A percentile compares a stretch with the other conserved stretches of the same genome.
Evolutionary conservation across 2,888 invertebrate species (phyloP).

Genomic region (Phengaris arion): DNA sequence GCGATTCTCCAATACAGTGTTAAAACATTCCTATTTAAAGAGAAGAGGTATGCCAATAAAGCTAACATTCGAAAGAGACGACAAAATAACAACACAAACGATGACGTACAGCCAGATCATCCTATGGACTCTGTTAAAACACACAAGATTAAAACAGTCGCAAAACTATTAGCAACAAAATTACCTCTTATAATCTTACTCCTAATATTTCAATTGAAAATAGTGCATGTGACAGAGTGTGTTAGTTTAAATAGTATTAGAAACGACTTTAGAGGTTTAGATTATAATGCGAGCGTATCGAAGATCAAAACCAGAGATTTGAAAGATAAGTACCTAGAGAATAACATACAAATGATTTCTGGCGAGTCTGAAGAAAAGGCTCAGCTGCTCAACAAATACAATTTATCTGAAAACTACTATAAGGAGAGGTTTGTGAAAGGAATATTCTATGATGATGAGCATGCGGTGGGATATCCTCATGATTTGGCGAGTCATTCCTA

Average conservation of each 20-base stretch:
- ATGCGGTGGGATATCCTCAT: slow-evolving; percentile 64
- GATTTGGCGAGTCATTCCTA: slow-evolving; percentile 61
- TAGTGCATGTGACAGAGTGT: slow-evolving; percentile 75
- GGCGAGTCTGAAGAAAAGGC: slow-evolving; percentile 52
- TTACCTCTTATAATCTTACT: slow-evolving; percentile 56
- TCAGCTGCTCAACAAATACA: slow-evolving; percentile 57
- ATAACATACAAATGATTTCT: slow-evolving; percentile 50
- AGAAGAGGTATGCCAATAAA: slow-evolving; percentile 49
- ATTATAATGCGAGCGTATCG: slow-evolving; percentile 45
- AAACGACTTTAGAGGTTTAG: slow-evolving; percentile 44
- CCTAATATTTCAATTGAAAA: slow-evolving; percentile 64
- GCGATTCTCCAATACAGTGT: slow-evolving; percentile 61
- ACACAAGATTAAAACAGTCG: slow-evolving; percentile 63
- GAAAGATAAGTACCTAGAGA: slow-evolving; percentile 47
- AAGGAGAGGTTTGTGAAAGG: slow-evolving; percentile 45
- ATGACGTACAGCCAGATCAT: slow-evolving; percentile 46
- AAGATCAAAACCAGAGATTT: slow-evolving; percentile 51
- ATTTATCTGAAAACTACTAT: slow-evolving; percentile 47
- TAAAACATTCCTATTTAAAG: slow-evolving; percentile 51
- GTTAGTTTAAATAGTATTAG: slow-evolving; percentile 66
- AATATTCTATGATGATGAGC: slow-evolving; percentile 51
- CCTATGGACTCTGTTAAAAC: slow-evolving; percentile 70
- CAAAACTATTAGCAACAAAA: slow-evolving; percentile 39
- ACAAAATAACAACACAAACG: slow-evolving; percentile 38
- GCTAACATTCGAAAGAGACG: slow-evolving; percentile 55